phyloP scores from a whole-genome alignment of 2,888 invertebrate species.

The Neoascia interrupta region DNA sequence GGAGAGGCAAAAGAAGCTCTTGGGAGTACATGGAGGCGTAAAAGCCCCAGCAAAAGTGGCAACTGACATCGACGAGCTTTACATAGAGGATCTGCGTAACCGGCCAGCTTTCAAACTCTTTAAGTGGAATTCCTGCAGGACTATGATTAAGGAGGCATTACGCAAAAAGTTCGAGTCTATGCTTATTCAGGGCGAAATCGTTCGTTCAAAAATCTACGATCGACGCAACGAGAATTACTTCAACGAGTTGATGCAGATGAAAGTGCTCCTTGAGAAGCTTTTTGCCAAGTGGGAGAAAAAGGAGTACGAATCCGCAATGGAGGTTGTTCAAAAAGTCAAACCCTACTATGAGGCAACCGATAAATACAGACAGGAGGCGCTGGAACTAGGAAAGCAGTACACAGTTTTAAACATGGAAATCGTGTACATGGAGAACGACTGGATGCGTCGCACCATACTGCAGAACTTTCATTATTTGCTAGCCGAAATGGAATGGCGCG shows the following conservation, averaged over 20 bases:
- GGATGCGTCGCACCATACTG: slow-evolving; percentile 76
- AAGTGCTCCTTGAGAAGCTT: slow-evolving; percentile 73
- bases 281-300: slow-evolving; percentile 78
- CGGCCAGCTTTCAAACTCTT: slow-evolving; percentile 75
- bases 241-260: slow-evolving; percentile 73
- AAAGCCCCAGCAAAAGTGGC: slow-evolving; percentile 75
- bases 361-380: slow-evolving; percentile 72
- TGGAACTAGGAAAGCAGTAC: slow-evolving; percentile 72
- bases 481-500: slow-evolving; percentile 77
- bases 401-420: slow-evolving; percentile 78
- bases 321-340: slow-evolving; percentile 74
- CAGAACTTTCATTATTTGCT: slow-evolving; percentile 79
- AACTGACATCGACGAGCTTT: slow-evolving; percentile 78
- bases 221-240: slow-evolving; percentile 75
- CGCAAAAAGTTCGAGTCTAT: slow-evolving; percentile 77
- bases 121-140: slow-evolving; percentile 74
- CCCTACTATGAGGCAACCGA: slow-evolving; percentile 77
- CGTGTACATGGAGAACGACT: slow-evolving; percentile 77
- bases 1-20: slow-evolving; percentile 72
- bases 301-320: slow-evolving; percentile 77
- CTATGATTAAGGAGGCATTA: slow-evolving; percentile 75
- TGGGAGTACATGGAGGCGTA: slow-evolving; percentile 71
- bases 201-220: slow-evolving; percentile 76
- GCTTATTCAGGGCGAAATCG: slow-evolving; percentile 77
- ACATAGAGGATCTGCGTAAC: slow-evolving; percentile 76